A percentile compares a stretch with the other conserved stretches of the same genome.
Conservation (phyloP, 2,888 invertebrate genomes). For the Sycophila texana region DNA sequence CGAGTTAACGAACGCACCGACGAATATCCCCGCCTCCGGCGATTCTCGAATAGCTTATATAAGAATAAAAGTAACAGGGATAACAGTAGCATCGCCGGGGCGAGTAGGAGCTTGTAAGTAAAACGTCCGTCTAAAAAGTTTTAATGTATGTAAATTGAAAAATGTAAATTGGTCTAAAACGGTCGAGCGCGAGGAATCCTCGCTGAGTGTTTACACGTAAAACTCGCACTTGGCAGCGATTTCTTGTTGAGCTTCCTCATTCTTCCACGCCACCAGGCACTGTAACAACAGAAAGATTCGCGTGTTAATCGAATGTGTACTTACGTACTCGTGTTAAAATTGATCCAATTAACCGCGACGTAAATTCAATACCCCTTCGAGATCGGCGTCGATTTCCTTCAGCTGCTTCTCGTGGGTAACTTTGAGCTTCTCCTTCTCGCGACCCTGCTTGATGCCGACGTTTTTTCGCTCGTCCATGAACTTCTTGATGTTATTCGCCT, state of each 20-base stretch:
- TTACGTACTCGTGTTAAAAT: too few relatives aligned
- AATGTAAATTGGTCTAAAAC: slow-evolving; percentile 13
- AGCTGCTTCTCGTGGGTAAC: slow-evolving; percentile 79
- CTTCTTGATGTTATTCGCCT: slow-evolving; percentile 81
- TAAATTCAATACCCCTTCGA: slow-evolving; percentile 70
- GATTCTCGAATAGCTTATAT: background rate
- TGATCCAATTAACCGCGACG: too few relatives aligned
- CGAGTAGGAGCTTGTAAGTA: background rate
- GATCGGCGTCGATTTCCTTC: slow-evolving; percentile 75
- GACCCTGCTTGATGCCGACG: slow-evolving; percentile 78
- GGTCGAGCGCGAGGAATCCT: background rate
- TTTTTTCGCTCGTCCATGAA: slow-evolving; percentile 81
- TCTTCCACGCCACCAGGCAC: slow-evolving; percentile 76
- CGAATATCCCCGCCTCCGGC: background rate
- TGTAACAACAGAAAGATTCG: slow-evolving; percentile 61
- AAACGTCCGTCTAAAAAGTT: background rate
- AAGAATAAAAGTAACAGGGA: background rate
- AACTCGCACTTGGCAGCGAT: slow-evolving; percentile 76
- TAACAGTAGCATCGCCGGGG: background rate
- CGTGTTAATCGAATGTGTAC: too few relatives aligned
- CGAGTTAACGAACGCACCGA: background rate
- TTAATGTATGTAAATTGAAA: slow-evolving; percentile 1
- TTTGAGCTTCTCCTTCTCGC: slow-evolving; percentile 79
- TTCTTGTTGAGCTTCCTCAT: slow-evolving; percentile 75
- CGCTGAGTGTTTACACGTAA: slow-evolving; percentile 69